These are phyloP conservation scores for Sceloporus tristichus DNA, from an alignment of 2,113 vertebrate species.

Conservation along the genomic window DNA sequence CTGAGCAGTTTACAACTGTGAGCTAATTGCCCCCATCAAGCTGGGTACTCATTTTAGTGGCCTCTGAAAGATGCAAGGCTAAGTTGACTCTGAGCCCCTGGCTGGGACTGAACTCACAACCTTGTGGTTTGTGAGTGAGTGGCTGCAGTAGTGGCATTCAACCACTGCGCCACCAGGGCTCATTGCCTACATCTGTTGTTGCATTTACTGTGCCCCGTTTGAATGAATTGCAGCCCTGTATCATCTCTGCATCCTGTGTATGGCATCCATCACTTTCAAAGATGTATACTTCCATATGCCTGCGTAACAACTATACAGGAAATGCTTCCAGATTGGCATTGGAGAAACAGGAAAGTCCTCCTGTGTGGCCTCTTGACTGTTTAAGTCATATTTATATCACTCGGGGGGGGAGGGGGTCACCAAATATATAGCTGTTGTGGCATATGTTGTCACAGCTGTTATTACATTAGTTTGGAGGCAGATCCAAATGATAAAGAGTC, in stretches of 20 bases:
- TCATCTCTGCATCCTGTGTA: not conserved
- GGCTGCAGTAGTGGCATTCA: no score
- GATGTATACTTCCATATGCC: not conserved
- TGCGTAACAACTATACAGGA: not conserved
- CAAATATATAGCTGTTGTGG: not conserved
- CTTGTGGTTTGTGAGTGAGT: no score
- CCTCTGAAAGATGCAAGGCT: no score
- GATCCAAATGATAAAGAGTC: not conserved
- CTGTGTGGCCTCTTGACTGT: not conserved
- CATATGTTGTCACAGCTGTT: not conserved
- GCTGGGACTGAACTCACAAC: no score
- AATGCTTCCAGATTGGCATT: not conserved
- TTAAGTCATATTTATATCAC: not conserved
- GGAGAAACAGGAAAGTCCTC: not conserved
- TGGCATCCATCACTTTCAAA: not conserved
- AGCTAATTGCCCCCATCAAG: no score
- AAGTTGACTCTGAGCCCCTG: no score
- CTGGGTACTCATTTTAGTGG: no score
- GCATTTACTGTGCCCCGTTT: not conserved
- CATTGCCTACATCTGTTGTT: not conserved
- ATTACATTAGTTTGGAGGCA: no score
- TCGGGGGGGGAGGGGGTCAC: not conserved
- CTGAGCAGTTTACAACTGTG: no score
- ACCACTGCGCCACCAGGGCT: no score
- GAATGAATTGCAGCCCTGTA: not conserved